Conservation (phyloP, 2,888 invertebrate genomes). For the Neoscelio sp. region DNA sequence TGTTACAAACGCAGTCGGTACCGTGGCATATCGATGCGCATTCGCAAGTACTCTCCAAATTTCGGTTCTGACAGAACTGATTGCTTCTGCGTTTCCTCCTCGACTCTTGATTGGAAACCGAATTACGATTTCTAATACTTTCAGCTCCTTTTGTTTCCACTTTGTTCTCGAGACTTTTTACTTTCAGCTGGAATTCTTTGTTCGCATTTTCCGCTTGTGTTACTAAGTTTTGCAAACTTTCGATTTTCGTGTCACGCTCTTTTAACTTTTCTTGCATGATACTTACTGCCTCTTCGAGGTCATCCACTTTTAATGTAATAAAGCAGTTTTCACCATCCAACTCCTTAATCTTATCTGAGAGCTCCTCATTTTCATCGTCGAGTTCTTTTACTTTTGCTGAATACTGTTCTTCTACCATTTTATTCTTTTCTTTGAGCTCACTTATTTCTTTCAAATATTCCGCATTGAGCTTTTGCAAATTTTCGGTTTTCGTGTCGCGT, state of each 20-base stretch:
- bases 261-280: conserved; percentile 11
- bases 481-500: conserved; percentile 63
- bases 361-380: conserved; percentile 68
- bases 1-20: conserved; percentile 42
- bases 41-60: conserved; percentile 64
- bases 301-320: conserved; percentile 77
- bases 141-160: conserved; percentile 62
- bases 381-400: conserved; percentile 70
- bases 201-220: conserved; percentile 32
- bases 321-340: conserved; percentile 83
- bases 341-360: conserved; percentile 78
- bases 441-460: conserved; percentile 72
- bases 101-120: conserved; percentile 67
- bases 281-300: conserved; percentile 82
- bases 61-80: conserved; percentile 73
- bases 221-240: neutral
- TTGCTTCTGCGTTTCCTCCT: conserved; percentile 72
- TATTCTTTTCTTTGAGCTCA: too few relatives aligned
- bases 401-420: too few relatives aligned
- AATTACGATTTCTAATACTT: conserved; percentile 73
- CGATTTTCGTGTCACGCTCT: neutral
- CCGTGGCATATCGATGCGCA: conserved; percentile 50
- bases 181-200: conserved; percentile 62
- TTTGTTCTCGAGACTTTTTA: conserved; percentile 68
- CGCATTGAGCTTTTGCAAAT: too few relatives aligned